Evolutionary conservation across 2,113 vertebrate genomes (phyloP), one percentile per base, ranked within the genome.

Genomic region (Zootoca vivipara): DNA sequence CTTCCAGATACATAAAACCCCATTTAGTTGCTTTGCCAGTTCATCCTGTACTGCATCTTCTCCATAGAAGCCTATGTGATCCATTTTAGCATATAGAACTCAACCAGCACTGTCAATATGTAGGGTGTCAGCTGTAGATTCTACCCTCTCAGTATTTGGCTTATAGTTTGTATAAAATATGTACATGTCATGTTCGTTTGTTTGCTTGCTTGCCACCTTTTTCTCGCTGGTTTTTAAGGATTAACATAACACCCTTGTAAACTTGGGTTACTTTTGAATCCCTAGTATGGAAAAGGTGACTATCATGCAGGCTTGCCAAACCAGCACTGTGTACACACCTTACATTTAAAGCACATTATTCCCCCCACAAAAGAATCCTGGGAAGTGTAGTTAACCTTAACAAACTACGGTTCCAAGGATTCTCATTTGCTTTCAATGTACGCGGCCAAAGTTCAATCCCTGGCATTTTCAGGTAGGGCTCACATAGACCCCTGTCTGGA

Each of bases 131-230:
- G 10, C 33, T 82, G 26, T 30, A 40, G 35, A 46, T 82, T 82
- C 18, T 91, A 92, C 35, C 84, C 89, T 92, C 79, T n/a, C 78
- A 40, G 67, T 38, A 75, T 80, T 84, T 92, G 70, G 72, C 77
- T 93, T 88, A 67, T 78, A 92, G 52, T 79, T 90, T 95, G 87
- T 87, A 79, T 89, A 89, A 90, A 87, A 86, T 85, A 86, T 90
- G 46, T 22, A 83, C 35, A 85, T 42, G n/a, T 92, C 84, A 86
- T 85, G 24, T 58, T 94, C 84, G 13, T 58, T 94, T 85, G 13
- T 15, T 28, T 56, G 15, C 18, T 38, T 10, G 40, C 40, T 15
- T 72, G 70, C 70, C 18, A 33, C 18, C 24, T 78, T n/a, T 1
- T 62, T 38, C 33, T 73, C n/a, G 12, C 35, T 52, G 46, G 46